These are phyloP conservation scores for Manis javanica DNA, from an alignment of 2,797 vertebrate genomes.

Conservation along the genomic window DNA sequence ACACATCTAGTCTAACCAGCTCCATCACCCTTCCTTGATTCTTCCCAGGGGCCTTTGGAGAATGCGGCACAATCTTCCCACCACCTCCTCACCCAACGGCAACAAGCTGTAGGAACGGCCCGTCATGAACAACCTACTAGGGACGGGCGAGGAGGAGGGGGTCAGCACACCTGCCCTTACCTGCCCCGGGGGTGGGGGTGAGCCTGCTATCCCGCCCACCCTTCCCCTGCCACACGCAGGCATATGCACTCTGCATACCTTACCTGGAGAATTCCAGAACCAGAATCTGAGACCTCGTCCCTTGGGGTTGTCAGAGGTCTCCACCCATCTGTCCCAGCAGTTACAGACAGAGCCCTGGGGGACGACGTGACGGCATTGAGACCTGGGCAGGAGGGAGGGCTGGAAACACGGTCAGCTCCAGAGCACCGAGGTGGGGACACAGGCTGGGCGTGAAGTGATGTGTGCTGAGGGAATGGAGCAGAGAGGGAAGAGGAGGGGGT, in stretches of 20 bases:
- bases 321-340: not conserved
- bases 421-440: not conserved
- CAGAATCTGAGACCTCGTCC: not conserved
- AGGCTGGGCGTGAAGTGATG: accelerated
- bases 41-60: slow-evolving; percentile 50
- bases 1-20: slow-evolving; percentile 36
- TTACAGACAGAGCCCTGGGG: not conserved
- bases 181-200: not conserved
- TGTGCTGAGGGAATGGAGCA: accelerated
- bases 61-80: slow-evolving; percentile 47
- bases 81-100: slow-evolving; percentile 62
- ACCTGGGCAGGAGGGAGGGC: not conserved
- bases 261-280: not conserved
- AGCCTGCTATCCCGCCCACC: not conserved
- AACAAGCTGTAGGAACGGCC: not conserved
- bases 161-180: no score
- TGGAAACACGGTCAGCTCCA: not conserved
- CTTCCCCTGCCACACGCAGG: not conserved
- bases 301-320: not conserved
- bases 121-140: not conserved
- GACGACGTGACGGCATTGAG: not conserved
- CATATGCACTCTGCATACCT: accelerated
- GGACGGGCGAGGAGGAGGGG: not conserved
- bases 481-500: not conserved
- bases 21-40: slow-evolving; percentile 57